Percentiles rank a stretch among this genome's conserved stretches.
Conservation (phyloP, 2,113 vertebrate species). For the Seriola dumerili region DNA sequence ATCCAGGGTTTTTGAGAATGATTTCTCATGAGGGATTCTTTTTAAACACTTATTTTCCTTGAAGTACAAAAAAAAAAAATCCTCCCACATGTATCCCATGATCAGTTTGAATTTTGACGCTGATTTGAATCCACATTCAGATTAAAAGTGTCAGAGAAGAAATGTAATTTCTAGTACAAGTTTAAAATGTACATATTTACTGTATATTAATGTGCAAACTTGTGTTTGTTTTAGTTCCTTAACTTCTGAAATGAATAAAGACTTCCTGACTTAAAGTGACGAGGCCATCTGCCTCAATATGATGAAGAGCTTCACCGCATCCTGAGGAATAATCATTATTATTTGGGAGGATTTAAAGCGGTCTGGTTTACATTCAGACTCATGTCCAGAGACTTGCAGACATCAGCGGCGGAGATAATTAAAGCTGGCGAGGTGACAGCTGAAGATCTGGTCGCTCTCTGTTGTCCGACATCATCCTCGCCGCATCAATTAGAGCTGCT, state of each 20-base stretch:
- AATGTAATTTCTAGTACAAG: no score
- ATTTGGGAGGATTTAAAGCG: not conserved
- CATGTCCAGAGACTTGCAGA: not conserved
- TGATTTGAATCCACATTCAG: no score
- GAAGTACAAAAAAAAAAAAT: no score
- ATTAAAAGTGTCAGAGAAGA: no score
- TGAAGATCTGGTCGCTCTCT: conserved; percentile 6
- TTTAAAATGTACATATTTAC: no score
- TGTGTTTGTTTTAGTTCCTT: not conserved
- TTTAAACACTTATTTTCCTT: no score
- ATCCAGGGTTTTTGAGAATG: no score
- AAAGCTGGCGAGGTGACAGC: conserved; percentile 22
- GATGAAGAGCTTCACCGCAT: not conserved
- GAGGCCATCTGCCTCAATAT: not conserved
- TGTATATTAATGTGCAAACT: no score
- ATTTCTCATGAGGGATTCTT: no score
- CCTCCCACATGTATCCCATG: no score
- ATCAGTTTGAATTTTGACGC: no score
- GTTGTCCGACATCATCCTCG: not conserved
- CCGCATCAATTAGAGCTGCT: conserved; percentile 34
- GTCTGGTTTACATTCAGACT: conserved; percentile 10
- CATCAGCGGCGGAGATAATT: conserved; percentile 24
- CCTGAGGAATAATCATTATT: not conserved
- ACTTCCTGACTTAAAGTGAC: no score
- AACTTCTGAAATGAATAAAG: not conserved